Conservation (phyloP, 2,797 vertebrate species). For the Myotis vivesi region DNA sequence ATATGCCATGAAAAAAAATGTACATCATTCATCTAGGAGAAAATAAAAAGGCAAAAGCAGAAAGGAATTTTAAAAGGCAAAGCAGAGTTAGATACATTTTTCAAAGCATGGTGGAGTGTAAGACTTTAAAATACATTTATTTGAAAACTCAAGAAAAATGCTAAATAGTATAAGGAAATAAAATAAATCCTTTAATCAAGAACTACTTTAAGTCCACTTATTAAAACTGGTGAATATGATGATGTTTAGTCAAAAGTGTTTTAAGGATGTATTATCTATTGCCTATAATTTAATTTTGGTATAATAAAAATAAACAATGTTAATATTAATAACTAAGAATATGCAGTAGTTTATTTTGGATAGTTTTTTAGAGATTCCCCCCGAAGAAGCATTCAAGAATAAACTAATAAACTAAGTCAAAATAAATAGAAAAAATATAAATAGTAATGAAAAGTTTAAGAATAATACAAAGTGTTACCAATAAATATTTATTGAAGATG, state of each 20-base stretch:
- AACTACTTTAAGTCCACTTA: conserved; percentile 43
- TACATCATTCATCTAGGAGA: conserved; percentile 83
- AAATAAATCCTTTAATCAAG: conserved; percentile 50
- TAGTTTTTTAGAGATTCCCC: conserved; percentile 59
- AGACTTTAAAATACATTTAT: conserved; percentile 54
- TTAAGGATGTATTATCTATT: conserved; percentile 56
- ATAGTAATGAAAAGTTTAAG: conserved; percentile 51
- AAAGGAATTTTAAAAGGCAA: conserved; percentile 63
- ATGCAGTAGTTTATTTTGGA: conserved; percentile 64
- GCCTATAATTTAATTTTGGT: conserved; percentile 55
- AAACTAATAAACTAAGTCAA: conserved; percentile 60
- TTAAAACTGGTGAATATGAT: conserved; percentile 54
- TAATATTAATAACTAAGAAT: conserved; percentile 69
- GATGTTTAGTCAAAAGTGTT: not conserved
- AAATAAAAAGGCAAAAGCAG: conserved; percentile 70
- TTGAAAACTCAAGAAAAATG: conserved; percentile 51
- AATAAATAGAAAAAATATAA: conserved; percentile 66
- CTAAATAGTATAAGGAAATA: conserved; percentile 53
- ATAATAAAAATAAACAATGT: conserved; percentile 62
- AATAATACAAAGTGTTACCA: conserved; percentile 52
- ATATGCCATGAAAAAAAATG: conserved; percentile 68
- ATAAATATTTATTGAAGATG: conserved; percentile 56
- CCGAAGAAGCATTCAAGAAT: conserved; percentile 43
- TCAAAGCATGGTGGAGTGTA: conserved; percentile 57
- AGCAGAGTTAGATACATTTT: conserved; percentile 49